Base-by-base conservation (phyloP, 2,113 vertebrate species). In the Microtus pennsylvanicus region DNA sequence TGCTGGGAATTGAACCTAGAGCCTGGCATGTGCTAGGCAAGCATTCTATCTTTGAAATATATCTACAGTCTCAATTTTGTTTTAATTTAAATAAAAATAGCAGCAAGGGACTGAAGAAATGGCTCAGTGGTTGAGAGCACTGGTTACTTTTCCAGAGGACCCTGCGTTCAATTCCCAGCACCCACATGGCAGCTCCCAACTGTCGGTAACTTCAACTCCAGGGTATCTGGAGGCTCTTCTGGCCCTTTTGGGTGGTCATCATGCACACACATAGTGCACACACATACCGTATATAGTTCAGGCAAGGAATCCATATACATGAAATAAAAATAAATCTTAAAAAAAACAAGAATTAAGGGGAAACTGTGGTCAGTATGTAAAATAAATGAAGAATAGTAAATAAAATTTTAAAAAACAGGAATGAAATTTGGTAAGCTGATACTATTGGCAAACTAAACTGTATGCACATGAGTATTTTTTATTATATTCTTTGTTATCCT, bases 11-110 rank as follows among this genome's bases (percentile, higher is more conserved):
- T 87, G 65, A 87, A 14, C 67, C 21, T 52, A 72, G 67, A 72
- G 33, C 47, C 47, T 87, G 55, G 86, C 11, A 28, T 35, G n/a
- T 72, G 86, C 47, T 87, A 55, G 47, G 47, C 13, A 38, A 55
- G 35, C 19, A 24, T 47, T 87, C 50, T 72, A 38, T 33, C 16
- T 30, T 14, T 33, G 61, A 38, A 42, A 4, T 75, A 75, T 17
- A 42, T 30, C 9, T 24, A 26, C 28, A 82, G 35, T 47, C 28
- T 50, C 77, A 91, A 69, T 94, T 26, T 61, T 94, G 24, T 69
- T 82, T 91, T 80, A 86, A 67, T 87, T 89, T 69, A 65, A 85
- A 45, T 45, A 65, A 42, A 83, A 65, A 65, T 85, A 85, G 38
- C 26, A 83, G 24, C 81, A 65, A 65, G 24, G 16, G 81, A 0